These are phyloP conservation scores for Empidonax traillii DNA, from an alignment of 2,113 vertebrate genomes.

Conservation along the genomic window DNA sequence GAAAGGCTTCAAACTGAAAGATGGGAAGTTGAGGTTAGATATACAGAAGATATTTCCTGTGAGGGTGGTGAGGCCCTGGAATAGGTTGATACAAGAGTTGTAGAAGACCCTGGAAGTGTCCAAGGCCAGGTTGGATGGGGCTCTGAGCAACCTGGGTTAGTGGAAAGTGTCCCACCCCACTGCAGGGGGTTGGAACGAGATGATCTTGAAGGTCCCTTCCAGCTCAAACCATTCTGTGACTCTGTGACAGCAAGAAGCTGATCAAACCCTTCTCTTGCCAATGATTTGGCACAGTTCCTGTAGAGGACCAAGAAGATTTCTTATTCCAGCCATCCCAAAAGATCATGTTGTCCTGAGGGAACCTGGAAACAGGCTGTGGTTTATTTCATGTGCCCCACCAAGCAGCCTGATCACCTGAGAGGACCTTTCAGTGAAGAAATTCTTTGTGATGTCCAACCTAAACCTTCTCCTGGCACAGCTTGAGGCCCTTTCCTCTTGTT, in stretches of 20 bases:
- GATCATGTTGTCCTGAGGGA: neutral
- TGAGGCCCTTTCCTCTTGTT: rapidly evolving
- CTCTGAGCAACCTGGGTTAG: rapidly evolving
- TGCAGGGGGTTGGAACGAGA: rapidly evolving
- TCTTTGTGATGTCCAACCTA: neutral
- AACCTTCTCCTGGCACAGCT: rapidly evolving
- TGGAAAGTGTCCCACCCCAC: neutral
- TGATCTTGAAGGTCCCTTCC: neutral
- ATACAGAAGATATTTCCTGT: rapidly evolving
- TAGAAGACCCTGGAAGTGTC: neutral
- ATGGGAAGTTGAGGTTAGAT: neutral
- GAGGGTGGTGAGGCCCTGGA: rapidly evolving
- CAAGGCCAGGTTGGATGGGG: rapidly evolving
- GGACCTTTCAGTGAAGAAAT: neutral
- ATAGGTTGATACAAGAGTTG: neutral
- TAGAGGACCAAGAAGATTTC: neutral
- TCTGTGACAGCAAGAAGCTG: neutral
- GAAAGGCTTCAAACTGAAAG: neutral
- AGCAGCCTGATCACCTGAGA: neutral
- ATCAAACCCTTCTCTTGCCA: neutral
- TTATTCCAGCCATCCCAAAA: neutral
- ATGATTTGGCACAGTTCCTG: neutral
- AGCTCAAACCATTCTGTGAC: neutral
- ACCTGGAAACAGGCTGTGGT: neutral
- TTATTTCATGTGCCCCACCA: neutral